Evolutionary conservation across 2,888 invertebrate genomes (phyloP).

Genomic region (Siphlonurus alternatus): DNA sequence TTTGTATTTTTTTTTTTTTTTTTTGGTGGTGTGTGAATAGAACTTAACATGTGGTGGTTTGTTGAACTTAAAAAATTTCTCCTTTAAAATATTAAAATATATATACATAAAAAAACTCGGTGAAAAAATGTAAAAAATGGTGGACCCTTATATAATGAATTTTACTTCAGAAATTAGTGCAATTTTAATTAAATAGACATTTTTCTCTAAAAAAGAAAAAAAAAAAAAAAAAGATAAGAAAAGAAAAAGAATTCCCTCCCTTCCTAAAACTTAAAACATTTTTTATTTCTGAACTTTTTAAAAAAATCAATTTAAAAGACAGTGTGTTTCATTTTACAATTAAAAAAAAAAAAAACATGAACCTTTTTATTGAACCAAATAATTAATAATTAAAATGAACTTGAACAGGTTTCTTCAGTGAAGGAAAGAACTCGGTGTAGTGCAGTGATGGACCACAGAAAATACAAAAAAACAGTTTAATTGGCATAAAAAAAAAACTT

Average conservation of each 20-base stretch:
- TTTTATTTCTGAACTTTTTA: background rate
- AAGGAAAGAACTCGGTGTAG: background rate
- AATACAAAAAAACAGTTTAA: background rate
- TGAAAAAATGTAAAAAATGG: background rate
- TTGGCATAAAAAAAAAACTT: background rate
- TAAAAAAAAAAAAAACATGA: background rate
- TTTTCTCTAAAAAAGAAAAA: background rate
- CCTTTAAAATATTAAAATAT: background rate
- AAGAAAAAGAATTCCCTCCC: background rate
- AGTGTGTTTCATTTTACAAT: background rate
- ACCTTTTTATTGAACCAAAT: background rate
- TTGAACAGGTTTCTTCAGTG: background rate
- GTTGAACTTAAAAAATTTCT: slow-evolving; percentile 9
- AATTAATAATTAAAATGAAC: too few species aligned
- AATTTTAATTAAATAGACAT: background rate
- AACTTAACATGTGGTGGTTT: slow-evolving; percentile 4
- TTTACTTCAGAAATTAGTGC: background rate
- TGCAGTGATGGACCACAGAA: background rate
- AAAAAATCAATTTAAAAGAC: background rate
- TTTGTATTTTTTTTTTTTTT: background rate
- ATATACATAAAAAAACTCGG: background rate
- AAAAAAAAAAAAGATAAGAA: too few species aligned
- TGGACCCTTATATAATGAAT: background rate
- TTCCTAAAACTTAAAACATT: background rate
- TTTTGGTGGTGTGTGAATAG: background rate